phyloP scores from a whole-genome alignment of 1,140 invertebrate genomes.

The Bombus waltoni region DNA sequence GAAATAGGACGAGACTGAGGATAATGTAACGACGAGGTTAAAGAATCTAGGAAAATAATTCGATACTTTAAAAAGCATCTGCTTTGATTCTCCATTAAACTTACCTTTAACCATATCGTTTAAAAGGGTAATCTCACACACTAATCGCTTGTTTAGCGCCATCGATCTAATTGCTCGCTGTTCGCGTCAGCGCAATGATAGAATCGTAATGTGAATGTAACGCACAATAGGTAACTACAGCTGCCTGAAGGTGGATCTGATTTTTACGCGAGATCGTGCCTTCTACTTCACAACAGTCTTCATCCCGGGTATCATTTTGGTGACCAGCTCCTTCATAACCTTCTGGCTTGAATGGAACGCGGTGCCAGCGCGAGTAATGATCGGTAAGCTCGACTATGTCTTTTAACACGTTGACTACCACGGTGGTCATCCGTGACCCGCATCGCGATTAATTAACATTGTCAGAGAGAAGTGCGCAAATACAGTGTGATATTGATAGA shows the following conservation, averaged over 20 bases:
- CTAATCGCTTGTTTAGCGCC: slow-evolving; percentile 30
- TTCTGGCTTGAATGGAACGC: slow-evolving; percentile 99
- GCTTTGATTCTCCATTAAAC: not conserved
- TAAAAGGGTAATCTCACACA: not conserved
- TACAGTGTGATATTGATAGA: too few relatives aligned
- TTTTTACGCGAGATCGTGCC: slow-evolving; percentile 95
- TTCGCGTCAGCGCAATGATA: not conserved
- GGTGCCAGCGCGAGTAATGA: slow-evolving; percentile 96
- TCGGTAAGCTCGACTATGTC: slow-evolving; percentile 85
- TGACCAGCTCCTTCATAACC: slow-evolving; percentile 96
- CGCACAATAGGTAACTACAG: slow-evolving; percentile 92
- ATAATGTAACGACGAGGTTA: not conserved
- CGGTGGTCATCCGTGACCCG: too few relatives aligned
- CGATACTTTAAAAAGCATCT: not conserved
- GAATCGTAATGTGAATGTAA: slow-evolving; percentile 18
- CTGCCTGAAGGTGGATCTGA: slow-evolving; percentile 95
- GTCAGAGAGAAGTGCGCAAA: too few relatives aligned
- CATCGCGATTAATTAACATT: too few relatives aligned
- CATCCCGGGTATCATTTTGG: slow-evolving; percentile 96
- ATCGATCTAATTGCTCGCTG: slow-evolving; percentile 22
- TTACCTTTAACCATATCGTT: not conserved
- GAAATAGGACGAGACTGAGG: not conserved
- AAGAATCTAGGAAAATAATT: not conserved
- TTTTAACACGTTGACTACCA: not conserved
- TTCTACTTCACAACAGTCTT: slow-evolving; percentile 98